Percentiles rank a stretch among this genome's conserved stretches.
Evolutionary conservation across 1,140 invertebrate species (phyloP).

Genomic region (Drosophila varians): DNA sequence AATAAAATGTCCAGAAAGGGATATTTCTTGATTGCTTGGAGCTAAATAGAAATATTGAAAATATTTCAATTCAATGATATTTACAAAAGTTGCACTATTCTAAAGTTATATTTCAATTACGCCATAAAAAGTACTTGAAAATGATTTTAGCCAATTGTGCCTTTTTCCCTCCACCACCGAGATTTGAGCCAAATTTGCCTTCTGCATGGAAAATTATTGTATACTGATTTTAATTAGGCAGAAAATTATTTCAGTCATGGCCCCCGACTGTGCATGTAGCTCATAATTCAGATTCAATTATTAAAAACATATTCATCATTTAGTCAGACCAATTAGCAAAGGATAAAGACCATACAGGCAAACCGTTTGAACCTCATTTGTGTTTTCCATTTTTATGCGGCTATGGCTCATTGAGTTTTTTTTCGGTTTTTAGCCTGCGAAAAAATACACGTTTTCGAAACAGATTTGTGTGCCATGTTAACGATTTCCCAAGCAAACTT

Average conservation of each 20-base stretch:
- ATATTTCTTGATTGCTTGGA: too few relatives aligned
- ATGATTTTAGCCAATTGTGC: conserved; percentile 38
- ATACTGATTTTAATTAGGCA: conserved; percentile 63
- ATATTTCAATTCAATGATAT: not conserved
- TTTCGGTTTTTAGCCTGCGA: conserved; percentile 8
- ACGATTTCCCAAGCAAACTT: conserved; percentile 53
- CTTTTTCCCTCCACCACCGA: conserved; percentile 15
- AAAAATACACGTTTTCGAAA: conserved; percentile 13
- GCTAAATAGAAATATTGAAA: too few relatives aligned
- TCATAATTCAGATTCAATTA: conserved; percentile 48
- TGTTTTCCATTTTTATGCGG: conserved; percentile 44
- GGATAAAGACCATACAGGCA: conserved; percentile 51
- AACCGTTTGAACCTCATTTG: conserved; percentile 59
- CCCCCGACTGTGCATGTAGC: conserved; percentile 7
- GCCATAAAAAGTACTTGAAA: conserved; percentile 74
- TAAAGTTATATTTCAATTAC: conserved; percentile 59
- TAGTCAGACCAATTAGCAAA: conserved; percentile 51
- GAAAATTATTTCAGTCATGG: conserved; percentile 51
- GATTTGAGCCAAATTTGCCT: conserved; percentile 53
- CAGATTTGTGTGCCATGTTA: conserved; percentile 43
- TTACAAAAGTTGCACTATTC: conserved; percentile 5
- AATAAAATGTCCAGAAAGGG: too few relatives aligned
- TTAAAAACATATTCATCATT: conserved; percentile 62
- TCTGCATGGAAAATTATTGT: conserved; percentile 40
- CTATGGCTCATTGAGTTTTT: conserved; percentile 53